Evolutionary conservation across 1,140 invertebrate genomes (phyloP).

Genomic region (Orius insidiosus): DNA sequence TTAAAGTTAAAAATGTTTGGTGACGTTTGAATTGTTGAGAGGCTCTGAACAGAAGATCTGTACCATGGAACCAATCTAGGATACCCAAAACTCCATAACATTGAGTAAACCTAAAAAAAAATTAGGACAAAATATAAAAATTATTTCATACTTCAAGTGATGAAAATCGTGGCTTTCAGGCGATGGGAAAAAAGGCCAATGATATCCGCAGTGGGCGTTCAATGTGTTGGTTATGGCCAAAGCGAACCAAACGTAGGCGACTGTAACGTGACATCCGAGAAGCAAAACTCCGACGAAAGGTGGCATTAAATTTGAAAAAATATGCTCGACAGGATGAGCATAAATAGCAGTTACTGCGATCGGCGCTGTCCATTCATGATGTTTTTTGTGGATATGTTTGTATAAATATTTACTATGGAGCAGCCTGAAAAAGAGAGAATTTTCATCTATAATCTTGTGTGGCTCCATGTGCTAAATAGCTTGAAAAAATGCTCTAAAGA

Average conservation of each 20-base stretch:
- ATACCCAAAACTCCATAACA: constrained; percentile 74
- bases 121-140: constrained; percentile 5
- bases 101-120: constrained; percentile 54
- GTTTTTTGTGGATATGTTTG: constrained; percentile 69
- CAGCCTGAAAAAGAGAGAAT: constrained; percentile 33
- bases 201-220: constrained; percentile 75
- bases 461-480: no score
- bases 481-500: no score
- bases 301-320: constrained; percentile 66
- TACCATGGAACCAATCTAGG: constrained; percentile 70
- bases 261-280: constrained; percentile 64
- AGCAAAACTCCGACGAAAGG: constrained; percentile 62
- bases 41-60: constrained; percentile 56
- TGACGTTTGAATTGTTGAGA: constrained; percentile 56
- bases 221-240: constrained; percentile 63
- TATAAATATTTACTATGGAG: constrained; percentile 60
- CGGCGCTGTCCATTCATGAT: constrained; percentile 75
- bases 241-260: constrained; percentile 67
- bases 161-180: constrained; percentile 87
- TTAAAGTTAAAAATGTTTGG: constrained; percentile 62
- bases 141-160: constrained; percentile 51
- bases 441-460: not conserved
- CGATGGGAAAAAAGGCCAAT: constrained; percentile 72
- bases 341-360: constrained; percentile 69
- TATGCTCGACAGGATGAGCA: constrained; percentile 74